A percentile compares a stretch with the other conserved stretches of the same genome.
Evolutionary conservation across 1,140 invertebrate species (phyloP).

Genomic region (Macrobrachium rosenbergii): DNA sequence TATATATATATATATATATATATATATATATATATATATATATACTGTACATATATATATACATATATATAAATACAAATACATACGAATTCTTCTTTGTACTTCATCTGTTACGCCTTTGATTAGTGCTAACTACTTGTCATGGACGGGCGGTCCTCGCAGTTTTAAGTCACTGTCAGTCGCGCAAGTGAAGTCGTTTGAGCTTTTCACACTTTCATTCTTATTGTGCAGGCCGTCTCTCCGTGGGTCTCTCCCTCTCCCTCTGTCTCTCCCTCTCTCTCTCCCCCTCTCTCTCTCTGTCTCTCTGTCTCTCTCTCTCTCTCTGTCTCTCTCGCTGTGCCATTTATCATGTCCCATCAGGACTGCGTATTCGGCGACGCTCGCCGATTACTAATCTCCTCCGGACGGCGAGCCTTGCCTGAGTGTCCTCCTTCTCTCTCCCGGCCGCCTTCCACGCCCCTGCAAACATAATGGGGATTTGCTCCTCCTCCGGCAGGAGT

Average conservation of each 20-base stretch:
- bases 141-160: too few relatives aligned
- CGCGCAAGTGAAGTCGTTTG: too few relatives aligned
- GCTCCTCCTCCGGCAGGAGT: too few relatives aligned
- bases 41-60: background rate
- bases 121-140: too few relatives aligned
- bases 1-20: constrained; percentile 11
- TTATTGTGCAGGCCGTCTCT: background rate
- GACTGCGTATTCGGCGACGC: background rate
- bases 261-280: background rate
- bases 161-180: too few relatives aligned
- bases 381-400: too few relatives aligned
- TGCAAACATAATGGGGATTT: too few relatives aligned
- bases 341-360: background rate
- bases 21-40: background rate
- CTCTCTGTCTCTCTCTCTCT: constrained; percentile 10
- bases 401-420: too few relatives aligned
- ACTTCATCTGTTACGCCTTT: background rate
- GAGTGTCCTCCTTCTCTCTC: too few relatives aligned
- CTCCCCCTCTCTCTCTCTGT: too few relatives aligned
- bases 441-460: too few relatives aligned
- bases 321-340: background rate
- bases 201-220: background rate
- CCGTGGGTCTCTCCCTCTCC: constrained; percentile 12
- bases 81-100: background rate
- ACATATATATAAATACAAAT: constrained; percentile 10